These are phyloP conservation scores for Adoxophyes honmai DNA, from an alignment of 1,140 invertebrate genomes.

Conservation along the genomic window DNA sequence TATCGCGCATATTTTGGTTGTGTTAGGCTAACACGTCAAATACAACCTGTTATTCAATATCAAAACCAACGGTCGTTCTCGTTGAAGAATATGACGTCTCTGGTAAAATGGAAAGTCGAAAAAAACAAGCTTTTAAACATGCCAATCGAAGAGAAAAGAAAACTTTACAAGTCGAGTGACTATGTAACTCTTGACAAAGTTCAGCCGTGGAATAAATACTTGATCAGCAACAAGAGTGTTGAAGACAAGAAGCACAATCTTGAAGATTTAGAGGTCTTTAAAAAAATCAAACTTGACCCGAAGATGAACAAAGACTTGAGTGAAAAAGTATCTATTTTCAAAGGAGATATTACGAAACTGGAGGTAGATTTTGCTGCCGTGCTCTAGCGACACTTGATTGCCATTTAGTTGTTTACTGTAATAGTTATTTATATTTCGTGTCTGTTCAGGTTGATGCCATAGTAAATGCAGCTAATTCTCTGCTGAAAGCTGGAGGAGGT, in stretches of 20 bases:
- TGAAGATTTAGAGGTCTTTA: conserved; percentile 57
- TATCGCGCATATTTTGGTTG: background rate
- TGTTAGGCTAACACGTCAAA: background rate
- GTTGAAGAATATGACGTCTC: conserved; percentile 41
- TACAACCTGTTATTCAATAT: background rate
- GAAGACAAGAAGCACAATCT: conserved; percentile 44
- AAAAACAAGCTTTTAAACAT: conserved; percentile 44
- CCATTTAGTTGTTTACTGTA: conserved; percentile 5
- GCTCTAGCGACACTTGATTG: conserved; percentile 16
- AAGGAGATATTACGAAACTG: conserved; percentile 91
- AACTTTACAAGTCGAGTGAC: conserved; percentile 43
- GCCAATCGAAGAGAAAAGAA: conserved; percentile 51
- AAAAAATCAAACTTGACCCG: conserved; percentile 60
- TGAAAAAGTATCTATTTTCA: conserved; percentile 83
- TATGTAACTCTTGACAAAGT: conserved; percentile 61
- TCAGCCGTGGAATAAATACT: conserved; percentile 80
- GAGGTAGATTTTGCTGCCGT: conserved; percentile 72
- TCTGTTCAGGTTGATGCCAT: conserved; percentile 87
- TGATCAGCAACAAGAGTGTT: conserved; percentile 57
- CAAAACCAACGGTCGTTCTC: conserved; percentile 24
- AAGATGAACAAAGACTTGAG: conserved; percentile 70
- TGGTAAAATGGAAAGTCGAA: conserved; percentile 48
- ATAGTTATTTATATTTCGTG: background rate
- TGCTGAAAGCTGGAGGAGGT: conserved; percentile 89
- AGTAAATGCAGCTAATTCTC: conserved; percentile 93